These are phyloP conservation scores for Tor tambroides DNA, from an alignment of 2,113 vertebrate genomes.

Conservation along the genomic window DNA sequence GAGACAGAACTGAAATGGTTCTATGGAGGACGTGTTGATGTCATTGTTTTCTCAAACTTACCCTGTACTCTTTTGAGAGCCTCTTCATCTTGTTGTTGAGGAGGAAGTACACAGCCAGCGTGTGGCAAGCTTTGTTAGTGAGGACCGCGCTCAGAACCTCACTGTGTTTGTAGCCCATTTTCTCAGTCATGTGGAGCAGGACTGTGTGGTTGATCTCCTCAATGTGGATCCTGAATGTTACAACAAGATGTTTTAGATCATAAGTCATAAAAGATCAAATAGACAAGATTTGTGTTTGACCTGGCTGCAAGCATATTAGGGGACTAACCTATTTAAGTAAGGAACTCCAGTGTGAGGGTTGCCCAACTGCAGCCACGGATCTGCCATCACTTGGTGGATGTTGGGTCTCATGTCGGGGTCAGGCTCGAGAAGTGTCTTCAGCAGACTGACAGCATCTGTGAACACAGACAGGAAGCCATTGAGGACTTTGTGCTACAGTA, in stretches of 20 bases:
- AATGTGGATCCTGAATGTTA: constrained; percentile 85
- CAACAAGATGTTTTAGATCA: neutral
- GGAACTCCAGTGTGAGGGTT: constrained; percentile 84
- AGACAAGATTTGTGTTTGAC: neutral
- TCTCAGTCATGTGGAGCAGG: constrained; percentile 93
- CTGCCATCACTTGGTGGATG: constrained; percentile 93
- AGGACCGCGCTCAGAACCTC: constrained; percentile 95
- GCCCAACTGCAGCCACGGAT: constrained; percentile 92
- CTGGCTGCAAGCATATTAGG: no score
- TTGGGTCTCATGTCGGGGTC: constrained; percentile 94
- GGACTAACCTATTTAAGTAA: constrained; percentile 88
- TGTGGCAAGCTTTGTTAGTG: constrained; percentile 94
- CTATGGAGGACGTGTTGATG: no score
- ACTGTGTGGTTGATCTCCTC: constrained; percentile 95
- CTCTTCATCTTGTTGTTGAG: constrained; percentile 95
- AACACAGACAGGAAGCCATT: constrained; percentile 38
- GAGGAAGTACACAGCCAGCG: constrained; percentile 91
- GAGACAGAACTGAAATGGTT: neutral
- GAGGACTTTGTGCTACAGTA: constrained; percentile 2
- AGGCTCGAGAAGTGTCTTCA: constrained; percentile 92
- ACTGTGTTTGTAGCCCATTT: constrained; percentile 91
- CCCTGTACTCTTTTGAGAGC: constrained; percentile 86
- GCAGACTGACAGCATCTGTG: constrained; percentile 87
- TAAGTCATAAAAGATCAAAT: neutral
- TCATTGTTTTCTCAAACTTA: constrained; percentile 66